Conservation (phyloP, 2,113 vertebrate species). For the Todiramphus saurophagus region DNA sequence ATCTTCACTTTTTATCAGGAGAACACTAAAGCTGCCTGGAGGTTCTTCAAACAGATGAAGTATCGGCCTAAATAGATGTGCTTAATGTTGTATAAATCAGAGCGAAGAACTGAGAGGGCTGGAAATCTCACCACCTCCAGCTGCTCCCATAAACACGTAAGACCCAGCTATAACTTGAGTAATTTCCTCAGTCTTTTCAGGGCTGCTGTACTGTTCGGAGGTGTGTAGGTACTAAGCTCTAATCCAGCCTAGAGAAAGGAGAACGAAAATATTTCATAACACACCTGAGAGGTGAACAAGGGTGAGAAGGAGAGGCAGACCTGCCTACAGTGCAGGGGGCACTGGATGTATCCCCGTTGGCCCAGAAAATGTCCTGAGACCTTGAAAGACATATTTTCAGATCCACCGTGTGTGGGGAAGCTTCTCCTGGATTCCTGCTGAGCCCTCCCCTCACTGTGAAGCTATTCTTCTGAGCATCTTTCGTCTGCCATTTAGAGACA, state of each 20-base stretch:
- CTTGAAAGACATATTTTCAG: not conserved
- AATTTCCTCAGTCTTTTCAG: conserved; percentile 37
- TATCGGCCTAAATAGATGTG: conserved; percentile 40
- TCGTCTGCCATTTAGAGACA: conserved; percentile 1
- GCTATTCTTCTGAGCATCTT: not conserved
- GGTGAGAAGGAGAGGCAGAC: not conserved
- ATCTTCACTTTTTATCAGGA: conserved; percentile 61
- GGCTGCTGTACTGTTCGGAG: not conserved
- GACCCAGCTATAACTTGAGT: conserved; percentile 1
- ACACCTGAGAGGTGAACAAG: not conserved
- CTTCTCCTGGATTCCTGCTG: not conserved
- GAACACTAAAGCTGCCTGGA: conserved; percentile 57
- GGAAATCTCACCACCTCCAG: conserved; percentile 44
- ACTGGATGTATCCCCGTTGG: not conserved
- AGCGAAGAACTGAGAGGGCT: conserved; percentile 30
- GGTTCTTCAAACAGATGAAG: conserved; percentile 50
- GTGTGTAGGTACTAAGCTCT: not conserved
- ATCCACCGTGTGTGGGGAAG: accelerated
- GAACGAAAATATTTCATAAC: not conserved
- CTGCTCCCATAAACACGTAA: not conserved
- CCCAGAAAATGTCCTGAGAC: not conserved
- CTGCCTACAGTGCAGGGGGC: not conserved
- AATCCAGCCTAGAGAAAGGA: not conserved
- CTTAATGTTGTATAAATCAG: conserved; percentile 66
- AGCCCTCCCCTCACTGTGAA: not conserved